Base-by-base conservation (phyloP, 53 echinoderm and acorn worm species). In the Paracentrotus lividus region DNA sequence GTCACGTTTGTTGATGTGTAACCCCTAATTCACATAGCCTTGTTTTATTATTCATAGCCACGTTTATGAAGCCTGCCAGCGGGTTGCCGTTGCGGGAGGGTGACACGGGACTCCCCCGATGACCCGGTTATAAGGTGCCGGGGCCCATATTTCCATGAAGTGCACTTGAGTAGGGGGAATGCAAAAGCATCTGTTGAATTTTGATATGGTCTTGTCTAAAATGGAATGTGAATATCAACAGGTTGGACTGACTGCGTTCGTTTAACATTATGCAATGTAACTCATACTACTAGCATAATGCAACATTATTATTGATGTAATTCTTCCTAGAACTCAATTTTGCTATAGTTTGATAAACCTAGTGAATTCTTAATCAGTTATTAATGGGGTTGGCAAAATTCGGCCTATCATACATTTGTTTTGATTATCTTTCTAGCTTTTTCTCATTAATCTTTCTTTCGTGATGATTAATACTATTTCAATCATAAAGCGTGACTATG, bases 101-200 rank as follows among this genome's bases (percentile, higher is more conserved):
- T 42, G 77, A 77, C 5, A 77, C 9, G 42, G 43, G 42, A 42
- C 42, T 8, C 27, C 42, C 77, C 43, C 21, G 9, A 76, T 81
- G 81, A 45, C 44, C 81, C 47, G 9, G 81, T n/a, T 47, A 81
- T n/a, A 26, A 47, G 81, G 47, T 81, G 26, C 8, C 7, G 24
- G 16, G 81, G 23, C 44, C 81, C 81, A 81, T 26, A 47, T 81
- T 81, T 81, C 47, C 21, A 81, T 6, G 81, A 47, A 26, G 18
- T 47, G 8, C 49, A 45, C 47, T 81, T 81, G 33, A 45, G 47
- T n/a, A 10, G 10, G 72, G 44, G 8, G 1, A 12, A 47, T n/a
- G 77, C n/a, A 81, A 44, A 81, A n/a, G 57, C 47, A 81, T 45
- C 45, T 81, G 81, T 8, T 81, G 81, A 81, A 81, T 81, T 81